These are phyloP conservation scores for Atlantisia rogersi DNA, from an alignment of 2,113 vertebrate genomes.

Conservation along the genomic window DNA sequence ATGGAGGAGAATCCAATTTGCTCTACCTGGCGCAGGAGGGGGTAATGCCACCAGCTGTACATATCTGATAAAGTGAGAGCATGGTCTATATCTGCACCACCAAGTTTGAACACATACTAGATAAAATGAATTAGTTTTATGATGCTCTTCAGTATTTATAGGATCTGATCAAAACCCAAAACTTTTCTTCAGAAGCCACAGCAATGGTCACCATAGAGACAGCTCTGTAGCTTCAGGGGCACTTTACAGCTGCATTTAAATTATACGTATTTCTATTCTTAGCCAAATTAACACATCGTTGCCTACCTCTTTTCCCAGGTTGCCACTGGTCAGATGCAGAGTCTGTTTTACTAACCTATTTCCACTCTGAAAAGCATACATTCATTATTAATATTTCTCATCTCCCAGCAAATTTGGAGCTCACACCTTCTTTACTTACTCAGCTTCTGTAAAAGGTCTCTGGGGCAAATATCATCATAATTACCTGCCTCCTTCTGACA, in stretches of 20 bases:
- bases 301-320: neutral
- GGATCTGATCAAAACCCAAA: neutral
- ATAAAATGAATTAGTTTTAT: neutral
- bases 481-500: neutral
- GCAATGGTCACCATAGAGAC: fast-evolving
- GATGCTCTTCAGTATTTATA: neutral
- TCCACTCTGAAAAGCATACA: neutral
- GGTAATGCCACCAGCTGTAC: fast-evolving
- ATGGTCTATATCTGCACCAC: neutral
- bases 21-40: fast-evolving
- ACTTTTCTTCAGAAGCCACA: neutral
- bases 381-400: neutral
- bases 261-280: neutral
- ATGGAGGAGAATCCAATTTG: fast-evolving
- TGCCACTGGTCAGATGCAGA: neutral
- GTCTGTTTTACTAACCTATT: neutral
- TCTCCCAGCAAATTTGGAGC: neutral
- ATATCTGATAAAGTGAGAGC: neutral
- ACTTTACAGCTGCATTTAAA: neutral
- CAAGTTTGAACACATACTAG: neutral
- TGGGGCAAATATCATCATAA: neutral
- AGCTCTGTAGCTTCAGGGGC: neutral
- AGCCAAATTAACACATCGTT: neutral
- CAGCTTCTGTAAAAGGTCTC: neutral
- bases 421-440: neutral